A percentile compares a stretch with the other conserved stretches of the same genome.
Conservation (phyloP, 2,113 vertebrate genomes). For the Donacobius atricapilla region DNA sequence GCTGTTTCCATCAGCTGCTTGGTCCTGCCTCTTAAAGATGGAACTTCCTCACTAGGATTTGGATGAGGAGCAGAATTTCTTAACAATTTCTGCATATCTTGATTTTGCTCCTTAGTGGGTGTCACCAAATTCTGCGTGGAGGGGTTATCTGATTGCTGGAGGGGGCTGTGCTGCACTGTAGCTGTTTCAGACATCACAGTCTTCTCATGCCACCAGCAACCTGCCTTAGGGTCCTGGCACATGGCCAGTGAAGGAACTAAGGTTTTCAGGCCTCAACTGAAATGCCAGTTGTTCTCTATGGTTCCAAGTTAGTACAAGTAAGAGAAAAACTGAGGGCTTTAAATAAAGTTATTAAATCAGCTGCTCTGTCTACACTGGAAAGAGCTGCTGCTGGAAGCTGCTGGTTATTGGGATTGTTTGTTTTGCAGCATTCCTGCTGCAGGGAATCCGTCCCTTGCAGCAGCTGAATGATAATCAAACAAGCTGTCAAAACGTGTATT, state of each 20-base stretch:
- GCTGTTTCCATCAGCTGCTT: not conserved
- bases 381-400: not conserved
- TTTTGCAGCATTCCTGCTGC: not conserved
- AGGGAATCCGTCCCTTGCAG: not conserved
- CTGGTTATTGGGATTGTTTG: not conserved
- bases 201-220: not conserved
- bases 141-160: not conserved
- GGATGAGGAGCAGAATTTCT: not conserved
- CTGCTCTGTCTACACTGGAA: not conserved
- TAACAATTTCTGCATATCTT: not conserved
- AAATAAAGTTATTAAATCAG: not conserved
- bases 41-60: not conserved
- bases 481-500: not conserved
- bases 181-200: not conserved
- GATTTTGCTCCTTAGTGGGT: not conserved
- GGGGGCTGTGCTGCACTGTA: not conserved
- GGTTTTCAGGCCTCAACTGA: not conserved
- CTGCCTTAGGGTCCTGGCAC: not conserved
- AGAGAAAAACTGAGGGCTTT: not conserved
- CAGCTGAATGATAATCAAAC: not conserved
- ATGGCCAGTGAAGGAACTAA: fast-evolving
- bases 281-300: not conserved
- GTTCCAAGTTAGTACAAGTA: not conserved
- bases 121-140: not conserved
- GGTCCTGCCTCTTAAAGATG: not conserved